Percentiles rank a stretch among this genome's conserved stretches.
phyloP scores from a whole-genome alignment of 1,140 invertebrate genomes.

The Cyclina sinensis region DNA sequence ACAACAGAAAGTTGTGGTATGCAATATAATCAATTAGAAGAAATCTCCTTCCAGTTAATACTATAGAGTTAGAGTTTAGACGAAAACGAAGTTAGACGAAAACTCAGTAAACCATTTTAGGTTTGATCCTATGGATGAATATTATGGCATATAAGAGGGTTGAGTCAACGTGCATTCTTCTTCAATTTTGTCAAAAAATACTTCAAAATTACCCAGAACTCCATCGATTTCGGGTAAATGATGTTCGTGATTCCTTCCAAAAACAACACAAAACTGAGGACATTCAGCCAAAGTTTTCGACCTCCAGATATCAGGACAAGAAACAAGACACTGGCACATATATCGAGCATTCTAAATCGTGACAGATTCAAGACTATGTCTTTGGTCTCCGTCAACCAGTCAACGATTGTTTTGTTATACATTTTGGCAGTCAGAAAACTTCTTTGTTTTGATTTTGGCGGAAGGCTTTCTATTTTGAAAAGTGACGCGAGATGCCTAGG shows the following conservation, averaged over 20 bases:
- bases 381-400: slow-evolving; percentile 17
- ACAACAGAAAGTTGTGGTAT: too few species aligned
- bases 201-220: background rate
- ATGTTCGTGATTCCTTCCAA: background rate
- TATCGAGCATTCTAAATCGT: background rate
- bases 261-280: background rate
- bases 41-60: too few species aligned
- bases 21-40: too few species aligned
- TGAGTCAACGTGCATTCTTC: too few species aligned
- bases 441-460: slow-evolving; percentile 60
- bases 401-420: slow-evolving; percentile 36
- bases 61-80: too few species aligned
- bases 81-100: too few species aligned
- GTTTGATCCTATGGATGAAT: too few species aligned
- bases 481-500: slow-evolving; percentile 34
- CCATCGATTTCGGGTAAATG: background rate
- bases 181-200: too few species aligned
- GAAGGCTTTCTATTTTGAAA: slow-evolving; percentile 49
- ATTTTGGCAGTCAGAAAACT: slow-evolving; percentile 6
- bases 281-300: background rate
- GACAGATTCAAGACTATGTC: background rate
- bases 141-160: too few species aligned
- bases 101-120: too few species aligned
- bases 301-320: slow-evolving; percentile 1
- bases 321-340: slow-evolving; percentile 23